Evolutionary conservation across 2,113 vertebrate species (phyloP).

Genomic region (Daboia siamensis): DNA sequence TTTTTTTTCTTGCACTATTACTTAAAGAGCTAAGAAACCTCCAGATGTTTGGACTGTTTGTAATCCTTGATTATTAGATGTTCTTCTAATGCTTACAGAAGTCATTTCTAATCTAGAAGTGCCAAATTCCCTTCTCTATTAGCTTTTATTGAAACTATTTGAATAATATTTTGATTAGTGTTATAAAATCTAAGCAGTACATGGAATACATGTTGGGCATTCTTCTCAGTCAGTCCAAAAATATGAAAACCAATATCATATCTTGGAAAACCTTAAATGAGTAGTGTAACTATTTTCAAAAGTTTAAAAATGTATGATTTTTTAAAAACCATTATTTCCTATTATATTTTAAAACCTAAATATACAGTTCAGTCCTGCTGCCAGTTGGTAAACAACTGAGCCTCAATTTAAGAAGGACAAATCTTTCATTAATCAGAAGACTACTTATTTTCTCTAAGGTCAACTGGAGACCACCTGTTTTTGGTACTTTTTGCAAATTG

Average conservation of each 20-base stretch:
- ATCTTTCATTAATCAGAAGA: neutral
- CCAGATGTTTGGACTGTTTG: neutral
- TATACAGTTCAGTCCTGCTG: neutral
- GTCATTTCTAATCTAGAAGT: neutral
- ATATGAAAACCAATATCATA: neutral
- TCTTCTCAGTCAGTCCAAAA: neutral
- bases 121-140: neutral
- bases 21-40: neutral
- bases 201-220: neutral
- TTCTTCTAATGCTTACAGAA: neutral
- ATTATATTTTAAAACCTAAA: neutral
- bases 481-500: neutral
- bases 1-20: neutral
- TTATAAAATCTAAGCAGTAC: neutral
- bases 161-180: neutral
- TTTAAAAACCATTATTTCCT: neutral
- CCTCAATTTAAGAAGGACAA: neutral
- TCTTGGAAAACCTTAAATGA: neutral
- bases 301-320: conserved; percentile 23
- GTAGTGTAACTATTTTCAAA: conserved; percentile 51
- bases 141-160: neutral
- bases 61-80: neutral
- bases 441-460: neutral
- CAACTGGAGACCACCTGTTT: neutral
- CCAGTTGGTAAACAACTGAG: neutral